phyloP scores from a whole-genome alignment of 2,888 invertebrate genomes.

The Cantharis nigra region DNA sequence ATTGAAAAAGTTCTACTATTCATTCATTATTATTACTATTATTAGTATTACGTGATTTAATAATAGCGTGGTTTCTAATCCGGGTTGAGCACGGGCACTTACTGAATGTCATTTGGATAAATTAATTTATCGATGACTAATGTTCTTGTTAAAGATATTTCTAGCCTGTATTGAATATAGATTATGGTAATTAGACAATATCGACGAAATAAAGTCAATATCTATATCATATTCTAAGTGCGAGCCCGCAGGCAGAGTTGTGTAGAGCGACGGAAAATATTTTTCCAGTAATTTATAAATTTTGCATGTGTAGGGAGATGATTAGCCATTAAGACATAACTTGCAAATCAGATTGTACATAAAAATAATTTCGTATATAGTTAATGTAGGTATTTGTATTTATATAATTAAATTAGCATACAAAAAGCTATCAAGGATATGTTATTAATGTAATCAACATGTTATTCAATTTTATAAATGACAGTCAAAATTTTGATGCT shows the following conservation, averaged over 20 bases:
- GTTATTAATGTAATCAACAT: slow-evolving; percentile 3
- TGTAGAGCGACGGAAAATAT: not conserved
- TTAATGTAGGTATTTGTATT: not conserved
- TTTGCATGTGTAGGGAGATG: not conserved
- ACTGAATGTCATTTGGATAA: too few species aligned
- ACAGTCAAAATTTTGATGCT: slow-evolving; percentile 6
- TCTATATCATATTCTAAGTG: not conserved
- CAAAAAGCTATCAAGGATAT: slow-evolving; percentile 3
- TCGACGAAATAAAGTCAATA: not conserved
- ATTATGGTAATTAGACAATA: not conserved
- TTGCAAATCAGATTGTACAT: not conserved
- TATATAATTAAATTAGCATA: slow-evolving; percentile 2
- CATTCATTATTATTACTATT: too few species aligned
- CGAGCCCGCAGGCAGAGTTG: not conserved
- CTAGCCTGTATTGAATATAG: not conserved
- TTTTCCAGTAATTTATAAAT: not conserved
- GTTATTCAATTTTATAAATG: slow-evolving; percentile 3
- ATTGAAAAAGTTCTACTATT: too few species aligned
- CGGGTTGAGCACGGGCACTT: too few species aligned
- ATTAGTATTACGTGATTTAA: too few species aligned
- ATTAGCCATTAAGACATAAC: not conserved
- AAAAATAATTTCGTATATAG: not conserved
- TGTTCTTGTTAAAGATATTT: not conserved
- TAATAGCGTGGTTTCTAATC: too few species aligned
- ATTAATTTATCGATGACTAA: not conserved